phyloP scores from a whole-genome alignment of 2,888 invertebrate species.

The Diarsia brunnea region DNA sequence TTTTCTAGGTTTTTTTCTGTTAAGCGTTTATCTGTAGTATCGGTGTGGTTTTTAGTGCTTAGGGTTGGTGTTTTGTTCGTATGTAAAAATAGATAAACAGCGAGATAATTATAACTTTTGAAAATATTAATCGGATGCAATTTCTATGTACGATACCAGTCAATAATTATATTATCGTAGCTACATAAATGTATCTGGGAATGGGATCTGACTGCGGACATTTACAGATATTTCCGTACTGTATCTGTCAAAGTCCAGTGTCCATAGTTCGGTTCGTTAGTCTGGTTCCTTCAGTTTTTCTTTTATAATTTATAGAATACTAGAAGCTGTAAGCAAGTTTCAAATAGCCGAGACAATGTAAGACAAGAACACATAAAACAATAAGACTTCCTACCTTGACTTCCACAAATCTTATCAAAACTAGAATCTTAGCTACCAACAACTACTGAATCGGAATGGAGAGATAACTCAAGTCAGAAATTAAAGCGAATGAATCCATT shows the following conservation, averaged over 20 bases:
- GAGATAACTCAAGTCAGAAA: conserved; percentile 66
- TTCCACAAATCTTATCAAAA: conserved; percentile 51
- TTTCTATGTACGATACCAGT: neutral
- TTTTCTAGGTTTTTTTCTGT: neutral
- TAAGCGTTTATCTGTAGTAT: conserved; percentile 8
- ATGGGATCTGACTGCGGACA: too few species aligned
- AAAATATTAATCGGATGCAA: neutral
- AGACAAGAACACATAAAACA: neutral
- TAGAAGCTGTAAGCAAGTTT: neutral
- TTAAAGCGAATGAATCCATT: conserved; percentile 64
- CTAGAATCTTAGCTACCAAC: conserved; percentile 51
- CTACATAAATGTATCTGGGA: neutral
- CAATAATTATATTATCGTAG: neutral
- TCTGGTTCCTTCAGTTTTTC: neutral
- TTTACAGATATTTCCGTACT: neutral
- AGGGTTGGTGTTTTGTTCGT: neutral
- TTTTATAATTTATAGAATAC: neutral
- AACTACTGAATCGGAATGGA: conserved; percentile 60
- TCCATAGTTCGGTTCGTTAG: neutral
- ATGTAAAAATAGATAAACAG: neutral
- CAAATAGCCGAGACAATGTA: neutral
- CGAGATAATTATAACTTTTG: neutral
- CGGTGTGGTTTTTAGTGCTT: conserved; percentile 1
- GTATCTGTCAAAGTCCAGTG: neutral
- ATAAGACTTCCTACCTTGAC: neutral